Evolutionary conservation across 2,888 invertebrate species (phyloP).

Genomic region (Pheosia gnoma): DNA sequence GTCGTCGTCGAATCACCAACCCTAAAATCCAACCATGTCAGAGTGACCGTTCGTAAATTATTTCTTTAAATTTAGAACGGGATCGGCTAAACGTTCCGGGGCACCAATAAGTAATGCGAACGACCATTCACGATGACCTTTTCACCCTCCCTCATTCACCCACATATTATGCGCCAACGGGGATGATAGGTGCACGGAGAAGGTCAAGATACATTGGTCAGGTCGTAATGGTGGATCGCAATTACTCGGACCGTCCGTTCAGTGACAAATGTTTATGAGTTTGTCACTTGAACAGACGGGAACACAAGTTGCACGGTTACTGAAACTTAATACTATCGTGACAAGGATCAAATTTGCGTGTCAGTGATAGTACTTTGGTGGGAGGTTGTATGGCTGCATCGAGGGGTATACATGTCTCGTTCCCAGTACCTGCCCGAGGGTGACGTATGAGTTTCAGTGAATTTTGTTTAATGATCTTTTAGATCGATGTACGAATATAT

Average conservation of each 20-base stretch:
- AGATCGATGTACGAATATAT: slow-evolving; percentile 54
- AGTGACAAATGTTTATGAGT: slow-evolving; percentile 83
- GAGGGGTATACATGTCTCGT: slow-evolving; percentile 63
- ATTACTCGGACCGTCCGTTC: slow-evolving; percentile 74
- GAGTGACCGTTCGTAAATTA: slow-evolving; percentile 82
- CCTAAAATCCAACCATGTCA: slow-evolving; percentile 63
- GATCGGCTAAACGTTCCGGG: slow-evolving; percentile 81
- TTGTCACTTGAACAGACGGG: slow-evolving; percentile 69
- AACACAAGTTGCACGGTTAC: background rate
- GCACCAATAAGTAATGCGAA: slow-evolving; percentile 79
- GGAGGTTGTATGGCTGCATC: slow-evolving; percentile 30
- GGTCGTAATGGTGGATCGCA: slow-evolving; percentile 66
- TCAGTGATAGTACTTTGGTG: background rate
- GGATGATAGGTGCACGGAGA: slow-evolving; percentile 18
- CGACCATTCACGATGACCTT: slow-evolving; percentile 48
- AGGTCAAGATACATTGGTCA: slow-evolving; percentile 56
- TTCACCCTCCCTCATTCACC: slow-evolving; percentile 12
- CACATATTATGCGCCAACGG: background rate
- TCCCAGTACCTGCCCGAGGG: slow-evolving; percentile 59
- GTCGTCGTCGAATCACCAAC: slow-evolving; percentile 39
- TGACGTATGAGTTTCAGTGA: slow-evolving; percentile 52
- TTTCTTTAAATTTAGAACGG: slow-evolving; percentile 82
- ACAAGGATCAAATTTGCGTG: background rate
- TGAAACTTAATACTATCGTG: background rate
- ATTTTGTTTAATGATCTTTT: slow-evolving; percentile 67